Percentiles rank a stretch among this genome's conserved stretches.
phyloP scores from a whole-genome alignment of 2,113 vertebrate species.

The Gymnobelideus leadbeateri region DNA sequence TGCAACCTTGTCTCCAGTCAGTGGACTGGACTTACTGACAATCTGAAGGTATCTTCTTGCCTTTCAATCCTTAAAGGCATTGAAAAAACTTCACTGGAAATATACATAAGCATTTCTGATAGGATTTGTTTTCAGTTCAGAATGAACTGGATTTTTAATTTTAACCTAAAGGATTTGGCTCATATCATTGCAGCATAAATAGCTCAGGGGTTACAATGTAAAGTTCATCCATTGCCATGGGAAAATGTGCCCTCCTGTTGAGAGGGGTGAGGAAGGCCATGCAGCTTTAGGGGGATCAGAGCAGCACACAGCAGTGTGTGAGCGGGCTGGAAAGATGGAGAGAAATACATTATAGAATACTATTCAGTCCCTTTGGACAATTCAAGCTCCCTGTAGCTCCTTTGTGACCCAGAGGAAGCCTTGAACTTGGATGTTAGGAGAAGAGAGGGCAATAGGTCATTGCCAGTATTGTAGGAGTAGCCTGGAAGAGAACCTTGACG shows the following conservation, averaged over 20 bases:
- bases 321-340: too few species aligned
- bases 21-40: neutral
- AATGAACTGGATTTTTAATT: neutral
- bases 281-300: neutral
- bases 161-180: neutral
- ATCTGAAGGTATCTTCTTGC: neutral
- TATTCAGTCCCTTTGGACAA: neutral
- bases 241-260: neutral
- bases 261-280: neutral
- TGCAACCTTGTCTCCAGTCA: neutral
- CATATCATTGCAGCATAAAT: neutral
- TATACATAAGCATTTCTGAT: neutral
- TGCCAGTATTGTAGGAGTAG: rapidly evolving
- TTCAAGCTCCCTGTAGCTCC: neutral
- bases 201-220: neutral
- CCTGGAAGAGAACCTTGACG: neutral
- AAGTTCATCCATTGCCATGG: neutral
- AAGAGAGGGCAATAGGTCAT: neutral
- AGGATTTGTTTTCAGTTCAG: neutral
- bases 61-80: neutral
- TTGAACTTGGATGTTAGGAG: neutral
- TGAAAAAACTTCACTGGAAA: neutral
- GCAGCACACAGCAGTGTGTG: neutral
- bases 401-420: neutral
- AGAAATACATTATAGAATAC: neutral